Base-by-base conservation (phyloP, 2,113 vertebrate species). In the Meleagris gallopavo region DNA sequence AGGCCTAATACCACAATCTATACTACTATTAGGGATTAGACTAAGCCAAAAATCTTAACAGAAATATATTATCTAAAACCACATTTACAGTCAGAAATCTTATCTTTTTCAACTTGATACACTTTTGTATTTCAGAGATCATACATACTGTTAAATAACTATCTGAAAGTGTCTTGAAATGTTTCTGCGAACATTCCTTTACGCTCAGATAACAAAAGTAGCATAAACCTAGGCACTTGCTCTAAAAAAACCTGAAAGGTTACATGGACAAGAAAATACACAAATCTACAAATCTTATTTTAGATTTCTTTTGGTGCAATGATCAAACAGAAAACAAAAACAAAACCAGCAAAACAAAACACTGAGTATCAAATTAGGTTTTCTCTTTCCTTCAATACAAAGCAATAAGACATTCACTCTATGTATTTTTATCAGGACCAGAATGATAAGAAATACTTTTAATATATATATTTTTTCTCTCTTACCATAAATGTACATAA, bases 331-430 rank as follows among this genome's bases (percentile, higher is more conserved):
- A 40, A 64, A 64, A 29, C 36, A 40, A 64, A 29, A 64, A 64
- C 27, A 40, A 64, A 64, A 40, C 24, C 11, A 40, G 27, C 61
- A 64, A 64, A 64, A 40, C 38, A 64, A 64, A 64, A 29, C 36
- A 25, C 10, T 16, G 83, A 11, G 65, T 52, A 70, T 7, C 27
- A 38, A 15, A 60, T 34, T 9, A 11, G 11, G 8, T 22, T 8
- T 30, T 70, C 40, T 61, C 46, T 75, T 38, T 24, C 15, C 8
- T 73, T 57, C 30, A 30, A 6, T 11, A 50, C 0, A 0, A 84
- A 84, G 22, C 5, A 71, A 1, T 22, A 46, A 73, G 10, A 52
- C 1, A 29, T 5, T 45, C 60, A 46, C 10, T 84, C 77, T 32
- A 29, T 1, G 2, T 24, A 25, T 11, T 43, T 41, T 50, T 77